Evolutionary conservation across 2,113 vertebrate species (phyloP), one percentile per base, ranked within the genome.

Genomic region (Atherinomorus stipes): DNA sequence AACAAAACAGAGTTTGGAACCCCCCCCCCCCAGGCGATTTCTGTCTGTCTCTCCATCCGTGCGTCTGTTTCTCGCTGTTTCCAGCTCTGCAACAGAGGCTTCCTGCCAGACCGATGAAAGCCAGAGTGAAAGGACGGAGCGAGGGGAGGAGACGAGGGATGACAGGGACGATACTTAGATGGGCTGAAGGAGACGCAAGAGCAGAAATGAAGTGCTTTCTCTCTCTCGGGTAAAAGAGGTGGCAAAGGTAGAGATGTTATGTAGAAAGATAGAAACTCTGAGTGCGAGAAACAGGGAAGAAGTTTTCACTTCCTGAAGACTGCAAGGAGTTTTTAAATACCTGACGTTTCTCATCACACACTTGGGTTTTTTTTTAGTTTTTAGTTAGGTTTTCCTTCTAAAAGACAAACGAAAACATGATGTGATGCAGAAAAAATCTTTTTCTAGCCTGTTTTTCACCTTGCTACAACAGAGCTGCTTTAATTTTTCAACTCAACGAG

Each of bases 81-180:
- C 47, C 58, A 44, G 64, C 71, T 71, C 45, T 60, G 67, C 22
- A 3, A 23, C 42, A 52, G 65, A 78, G 26, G 38, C 49, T 52
- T 51, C 0, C 67, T 71, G 78, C 42, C 73, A 80, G 64, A 77
- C 66, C 18, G 74, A 85, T 78, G 50, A 70, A 66, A 74, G 64
- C 47, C 28, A 50, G 31, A 56, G 65, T 56, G 72, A 68, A 56
- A 59, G 57, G 74, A 50, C 56, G 47, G 63, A 18, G 51, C 8
- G 28, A 81, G 2, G 56, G 59, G 31, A 70, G 64, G 62, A 63
- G 69, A 40, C 4, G 31, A 28, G 31, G 31, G 73, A 54, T 49
- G 71, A 59, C 76, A 56, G 73, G 50, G 59, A 53, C 21, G 56
- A 67, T 38, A 1, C 0, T 15, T 60, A 10, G 65, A 80, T 45